Base-by-base conservation (phyloP, 2,797 vertebrate species). In the Alca torda region DNA sequence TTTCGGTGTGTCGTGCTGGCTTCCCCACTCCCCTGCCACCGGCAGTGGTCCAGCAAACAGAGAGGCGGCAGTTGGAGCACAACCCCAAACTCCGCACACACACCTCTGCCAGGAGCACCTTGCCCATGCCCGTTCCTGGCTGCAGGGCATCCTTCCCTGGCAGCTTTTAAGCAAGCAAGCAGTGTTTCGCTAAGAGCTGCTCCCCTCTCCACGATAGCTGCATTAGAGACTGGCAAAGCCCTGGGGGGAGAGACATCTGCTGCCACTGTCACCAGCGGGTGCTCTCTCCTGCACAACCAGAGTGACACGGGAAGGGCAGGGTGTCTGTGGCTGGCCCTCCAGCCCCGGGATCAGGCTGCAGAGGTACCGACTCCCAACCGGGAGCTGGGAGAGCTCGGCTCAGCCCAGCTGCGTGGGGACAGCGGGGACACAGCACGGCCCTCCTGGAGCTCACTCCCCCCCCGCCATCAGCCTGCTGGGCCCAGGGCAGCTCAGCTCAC, bases 391-490 rank as follows among this genome's bases (percentile, higher is more conserved):
- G 17, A 69, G 56, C 41, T 63, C 1, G 2, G 70, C 53, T 76
- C 54, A 85, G 6, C 61, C 16, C 35, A 39, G 82, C 16, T 4
- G 2, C 2, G 0, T 2, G 7, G 25, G 31, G 46, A 33, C 59
- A 73, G 41, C 0, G 0, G 35, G 25, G 56, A 74, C 23, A 15
- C 23, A 50, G 89, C 45, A 56, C 1, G 1, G 64, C 19, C n/a
- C 4, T 33, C 50, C n/a, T 6, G 28, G 70, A 89, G n/a, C 39
- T 56, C 28, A 1, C 19, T 21, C 17, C 41, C 16, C 5, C 28
- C 13, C 6, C 2, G n/a, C 16, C 11, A 0, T 3, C 35, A 45
- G 30, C 45, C 10, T 0, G 0, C 8, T 67, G 11, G 54, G 41
- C 50, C 61, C 74, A n/a, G 46, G 31, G 48, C 50, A 57, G 87